phyloP scores from a whole-genome alignment of 2,113 vertebrate genomes.

The Azemiops feae region DNA sequence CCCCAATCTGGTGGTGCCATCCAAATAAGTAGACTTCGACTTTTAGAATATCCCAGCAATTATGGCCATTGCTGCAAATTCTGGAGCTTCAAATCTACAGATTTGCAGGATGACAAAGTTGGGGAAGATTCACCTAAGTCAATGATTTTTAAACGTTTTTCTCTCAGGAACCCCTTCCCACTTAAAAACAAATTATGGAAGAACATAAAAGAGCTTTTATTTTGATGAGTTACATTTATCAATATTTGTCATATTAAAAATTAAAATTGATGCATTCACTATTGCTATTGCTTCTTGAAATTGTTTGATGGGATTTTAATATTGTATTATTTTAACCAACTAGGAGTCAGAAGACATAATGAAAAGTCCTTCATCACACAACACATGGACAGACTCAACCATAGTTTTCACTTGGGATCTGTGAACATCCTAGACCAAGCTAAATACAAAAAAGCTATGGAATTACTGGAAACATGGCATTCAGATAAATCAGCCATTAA shows the following conservation, averaged over 20 bases:
- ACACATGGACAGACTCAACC: neutral
- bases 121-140: neutral
- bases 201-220: neutral
- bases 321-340: neutral
- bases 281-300: neutral
- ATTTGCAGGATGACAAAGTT: neutral
- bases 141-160: neutral
- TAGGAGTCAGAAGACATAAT: neutral
- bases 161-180: neutral
- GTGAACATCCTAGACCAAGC: neutral
- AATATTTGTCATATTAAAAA: neutral
- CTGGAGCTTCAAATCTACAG: neutral
- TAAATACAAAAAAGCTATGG: neutral
- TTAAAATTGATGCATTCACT: neutral
- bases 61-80: neutral
- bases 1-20: neutral
- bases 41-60: neutral
- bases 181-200: neutral
- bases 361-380: neutral
- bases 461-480: neutral
- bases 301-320: neutral
- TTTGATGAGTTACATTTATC: neutral
- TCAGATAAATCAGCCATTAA: neutral
- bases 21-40: neutral
- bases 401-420: neutral